Conservation (phyloP, 2,797 vertebrate genomes). For the Denticeps clupeoides region DNA sequence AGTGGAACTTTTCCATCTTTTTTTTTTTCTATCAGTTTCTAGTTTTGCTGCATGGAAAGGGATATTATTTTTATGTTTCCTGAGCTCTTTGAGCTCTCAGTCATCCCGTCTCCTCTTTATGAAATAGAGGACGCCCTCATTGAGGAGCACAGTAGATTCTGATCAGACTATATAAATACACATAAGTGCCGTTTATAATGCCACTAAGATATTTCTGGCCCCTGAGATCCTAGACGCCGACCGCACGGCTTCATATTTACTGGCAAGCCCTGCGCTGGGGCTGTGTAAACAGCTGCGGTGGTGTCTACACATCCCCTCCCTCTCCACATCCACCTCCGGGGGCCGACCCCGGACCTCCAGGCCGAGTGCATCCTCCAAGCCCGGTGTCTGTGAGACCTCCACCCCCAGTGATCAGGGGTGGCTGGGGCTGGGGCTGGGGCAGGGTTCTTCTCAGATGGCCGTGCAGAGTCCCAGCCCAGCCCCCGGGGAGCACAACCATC, state of each 20-base stretch:
- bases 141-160: background rate
- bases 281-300: no score
- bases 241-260: no score
- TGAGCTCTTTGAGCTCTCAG: constrained; percentile 19
- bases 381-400: no score
- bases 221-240: background rate
- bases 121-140: background rate
- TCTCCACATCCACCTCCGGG: no score
- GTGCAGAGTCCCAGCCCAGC: background rate
- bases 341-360: no score
- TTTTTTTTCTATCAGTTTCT: constrained; percentile 16
- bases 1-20: constrained; percentile 31
- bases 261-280: no score
- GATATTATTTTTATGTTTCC: constrained; percentile 25
- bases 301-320: no score
- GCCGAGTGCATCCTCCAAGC: no score
- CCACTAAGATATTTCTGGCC: background rate
- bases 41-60: constrained; percentile 29
- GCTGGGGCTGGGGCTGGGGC: background rate
- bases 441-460: constrained; percentile 7
- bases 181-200: background rate
- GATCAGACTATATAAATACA: background rate
- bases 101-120: constrained; percentile 11
- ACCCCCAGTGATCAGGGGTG: no score
- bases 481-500: background rate